Evolutionary conservation across 1,140 invertebrate species (phyloP).

Genomic region (Diploscapter pachys): DNA sequence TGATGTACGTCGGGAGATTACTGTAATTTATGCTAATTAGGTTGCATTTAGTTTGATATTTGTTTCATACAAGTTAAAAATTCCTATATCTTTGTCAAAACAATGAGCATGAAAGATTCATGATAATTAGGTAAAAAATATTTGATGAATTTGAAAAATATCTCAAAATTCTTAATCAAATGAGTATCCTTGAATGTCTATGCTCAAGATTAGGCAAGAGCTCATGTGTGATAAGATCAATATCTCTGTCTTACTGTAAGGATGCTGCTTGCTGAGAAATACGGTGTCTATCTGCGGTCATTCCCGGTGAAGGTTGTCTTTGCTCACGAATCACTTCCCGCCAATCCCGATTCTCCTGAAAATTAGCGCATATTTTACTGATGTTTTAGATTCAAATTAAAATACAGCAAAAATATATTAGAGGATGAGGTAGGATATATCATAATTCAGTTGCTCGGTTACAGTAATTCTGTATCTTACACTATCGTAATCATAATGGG

Average conservation of each 20-base stretch:
- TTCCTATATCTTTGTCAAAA: not conserved
- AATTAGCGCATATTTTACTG: constrained; percentile 61
- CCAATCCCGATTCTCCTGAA: constrained; percentile 71
- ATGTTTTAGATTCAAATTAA: too few species aligned
- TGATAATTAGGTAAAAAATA: too few species aligned
- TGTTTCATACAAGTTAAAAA: not conserved
- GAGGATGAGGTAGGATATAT: too few species aligned
- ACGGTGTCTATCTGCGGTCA: constrained; percentile 6
- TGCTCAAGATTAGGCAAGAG: not conserved
- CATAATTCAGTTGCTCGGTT: too few species aligned
- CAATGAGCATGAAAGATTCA: not conserved
- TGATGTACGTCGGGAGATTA: constrained; percentile 5
- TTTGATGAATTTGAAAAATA: not conserved
- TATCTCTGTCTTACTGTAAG: constrained; percentile 3
- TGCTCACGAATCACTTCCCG: constrained; percentile 36
- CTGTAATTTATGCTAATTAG: not conserved
- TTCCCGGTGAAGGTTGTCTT: constrained; percentile 30
- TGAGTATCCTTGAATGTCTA: too few species aligned
- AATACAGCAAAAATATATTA: too few species aligned
- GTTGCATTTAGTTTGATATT: not conserved
- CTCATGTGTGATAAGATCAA: not conserved
- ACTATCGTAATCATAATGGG: too few species aligned
- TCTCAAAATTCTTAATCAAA: not conserved
- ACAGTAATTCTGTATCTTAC: too few species aligned
- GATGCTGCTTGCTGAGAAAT: constrained; percentile 20